Conservation (phyloP, 2,888 invertebrate genomes). For the Frankliniella intonsa region DNA sequence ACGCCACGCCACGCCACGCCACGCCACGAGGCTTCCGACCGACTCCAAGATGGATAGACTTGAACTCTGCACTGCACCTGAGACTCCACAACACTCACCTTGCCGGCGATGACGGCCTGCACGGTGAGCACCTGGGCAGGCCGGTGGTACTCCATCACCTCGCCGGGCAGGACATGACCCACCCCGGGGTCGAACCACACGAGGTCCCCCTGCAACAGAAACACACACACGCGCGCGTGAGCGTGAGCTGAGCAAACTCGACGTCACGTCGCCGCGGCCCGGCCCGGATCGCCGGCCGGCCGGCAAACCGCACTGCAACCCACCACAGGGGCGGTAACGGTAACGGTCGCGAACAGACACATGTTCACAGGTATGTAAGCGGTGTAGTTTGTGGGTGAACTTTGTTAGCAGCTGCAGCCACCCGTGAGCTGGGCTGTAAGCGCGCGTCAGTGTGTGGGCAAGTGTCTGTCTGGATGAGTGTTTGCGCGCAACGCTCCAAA, state of each 20-base stretch:
- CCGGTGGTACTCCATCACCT: conserved; percentile 83
- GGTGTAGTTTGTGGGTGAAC: background rate
- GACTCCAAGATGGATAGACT: too few relatives aligned
- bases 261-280: too few relatives aligned
- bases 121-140: conserved; percentile 87
- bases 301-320: background rate
- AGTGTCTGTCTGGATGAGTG: background rate
- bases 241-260: too few relatives aligned
- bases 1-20: background rate
- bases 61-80: too few relatives aligned
- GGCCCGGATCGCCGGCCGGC: conserved; percentile 13
- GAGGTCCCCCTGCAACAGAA: conserved; percentile 62
- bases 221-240: too few relatives aligned
- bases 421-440: background rate
- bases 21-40: background rate
- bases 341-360: background rate
- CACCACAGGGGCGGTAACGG: background rate
- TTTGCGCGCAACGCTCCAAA: background rate
- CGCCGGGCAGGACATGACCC: conserved; percentile 84
- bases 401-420: conserved; percentile 6
- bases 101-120: conserved; percentile 80
- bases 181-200: conserved; percentile 93
- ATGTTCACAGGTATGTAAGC: too few relatives aligned
- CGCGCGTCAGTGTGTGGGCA: background rate
- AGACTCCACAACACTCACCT: conserved; percentile 54